Conservation (phyloP, 2,113 vertebrate species). For the Periophthalmus modestus region DNA sequence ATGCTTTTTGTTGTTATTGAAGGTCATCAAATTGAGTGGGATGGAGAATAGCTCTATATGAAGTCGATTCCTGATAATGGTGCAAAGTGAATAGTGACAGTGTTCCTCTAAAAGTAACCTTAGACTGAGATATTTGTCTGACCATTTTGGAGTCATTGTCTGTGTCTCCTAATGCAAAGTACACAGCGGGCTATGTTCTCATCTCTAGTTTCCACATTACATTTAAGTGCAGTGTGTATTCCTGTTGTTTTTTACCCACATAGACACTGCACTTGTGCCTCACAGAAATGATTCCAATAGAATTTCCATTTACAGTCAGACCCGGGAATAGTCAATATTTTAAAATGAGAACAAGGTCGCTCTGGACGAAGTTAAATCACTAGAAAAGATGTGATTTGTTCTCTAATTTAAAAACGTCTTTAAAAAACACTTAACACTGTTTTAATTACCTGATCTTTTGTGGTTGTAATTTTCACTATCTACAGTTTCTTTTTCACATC, state of each 20-base stretch:
- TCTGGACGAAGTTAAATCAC: not conserved
- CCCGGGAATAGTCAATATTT: not conserved
- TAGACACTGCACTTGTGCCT: no score
- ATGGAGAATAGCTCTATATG: not conserved
- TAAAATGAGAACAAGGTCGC: not conserved
- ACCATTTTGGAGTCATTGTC: not conserved
- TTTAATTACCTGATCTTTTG: not conserved
- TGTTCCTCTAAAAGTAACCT: not conserved
- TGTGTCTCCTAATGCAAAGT: not conserved
- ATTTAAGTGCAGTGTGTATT: constrained; percentile 6
- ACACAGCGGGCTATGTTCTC: not conserved
- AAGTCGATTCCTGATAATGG: not conserved
- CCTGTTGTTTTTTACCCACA: not conserved
- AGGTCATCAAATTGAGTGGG: constrained; percentile 1
- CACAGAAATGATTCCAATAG: not conserved
- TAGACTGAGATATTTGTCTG: not conserved
- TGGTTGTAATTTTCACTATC: constrained; percentile 8
- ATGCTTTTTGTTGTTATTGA: constrained; percentile 14
- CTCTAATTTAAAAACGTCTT: constrained; percentile 3
- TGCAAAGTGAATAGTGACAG: not conserved
- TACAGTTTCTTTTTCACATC: constrained; percentile 19
- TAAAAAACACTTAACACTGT: not conserved
- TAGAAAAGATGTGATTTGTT: not conserved
- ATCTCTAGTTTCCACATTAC: constrained; percentile 5
- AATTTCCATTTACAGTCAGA: not conserved